Conservation (phyloP, 1,140 invertebrate species). For the Apis cerana region DNA sequence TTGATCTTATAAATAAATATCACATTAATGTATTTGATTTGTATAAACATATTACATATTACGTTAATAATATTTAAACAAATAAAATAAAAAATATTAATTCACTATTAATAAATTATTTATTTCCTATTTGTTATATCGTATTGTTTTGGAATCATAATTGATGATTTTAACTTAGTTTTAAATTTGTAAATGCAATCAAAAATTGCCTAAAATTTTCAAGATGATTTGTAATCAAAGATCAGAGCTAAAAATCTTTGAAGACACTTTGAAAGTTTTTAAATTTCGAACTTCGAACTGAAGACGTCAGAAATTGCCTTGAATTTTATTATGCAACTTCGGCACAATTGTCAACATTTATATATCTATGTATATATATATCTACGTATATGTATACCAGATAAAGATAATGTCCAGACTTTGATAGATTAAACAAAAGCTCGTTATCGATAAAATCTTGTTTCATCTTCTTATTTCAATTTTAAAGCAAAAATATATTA, state of each 20-base stretch:
- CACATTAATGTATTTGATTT: neutral
- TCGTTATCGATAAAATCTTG: conserved; percentile 3
- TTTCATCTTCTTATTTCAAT: neutral
- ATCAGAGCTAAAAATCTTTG: neutral
- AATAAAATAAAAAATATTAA: neutral
- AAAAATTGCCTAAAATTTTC: neutral
- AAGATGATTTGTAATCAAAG: neutral
- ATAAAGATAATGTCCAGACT: neutral
- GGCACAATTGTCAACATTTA: neutral
- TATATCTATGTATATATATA: too few relatives aligned
- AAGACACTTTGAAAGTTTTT: neutral
- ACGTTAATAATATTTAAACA: neutral
- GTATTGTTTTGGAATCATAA: too few relatives aligned
- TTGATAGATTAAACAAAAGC: neutral
- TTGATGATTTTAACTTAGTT: neutral
- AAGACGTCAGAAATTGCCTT: neutral
- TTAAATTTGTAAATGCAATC: neutral
- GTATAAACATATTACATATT: neutral
- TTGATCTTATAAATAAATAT: neutral
- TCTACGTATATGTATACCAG: neutral
- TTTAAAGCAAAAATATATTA: neutral
- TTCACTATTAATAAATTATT: neutral
- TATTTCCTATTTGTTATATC: neutral
- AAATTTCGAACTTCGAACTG: neutral
- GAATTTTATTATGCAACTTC: neutral